phyloP scores from a whole-genome alignment of 2,113 vertebrate genomes.

The Channa argus region DNA sequence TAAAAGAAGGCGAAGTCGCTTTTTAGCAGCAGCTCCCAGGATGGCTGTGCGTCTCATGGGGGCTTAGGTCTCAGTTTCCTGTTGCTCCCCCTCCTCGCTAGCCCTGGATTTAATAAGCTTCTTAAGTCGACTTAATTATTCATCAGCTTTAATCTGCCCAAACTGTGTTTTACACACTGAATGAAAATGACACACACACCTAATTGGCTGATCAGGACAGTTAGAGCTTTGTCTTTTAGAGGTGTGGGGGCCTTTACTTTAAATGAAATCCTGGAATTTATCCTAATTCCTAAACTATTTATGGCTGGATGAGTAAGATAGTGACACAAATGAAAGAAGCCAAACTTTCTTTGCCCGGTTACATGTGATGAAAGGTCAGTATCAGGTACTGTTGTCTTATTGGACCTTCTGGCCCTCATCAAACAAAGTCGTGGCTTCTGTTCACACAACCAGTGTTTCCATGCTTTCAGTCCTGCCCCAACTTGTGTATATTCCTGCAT shows the following conservation, averaged over 20 bases:
- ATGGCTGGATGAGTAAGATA: not conserved
- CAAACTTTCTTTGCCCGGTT: too few relatives aligned
- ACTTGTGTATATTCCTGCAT: not conserved
- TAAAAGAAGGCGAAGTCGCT: constrained; percentile 9
- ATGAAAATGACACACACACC: constrained; percentile 20
- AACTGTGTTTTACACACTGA: constrained; percentile 33
- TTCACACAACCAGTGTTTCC: not conserved
- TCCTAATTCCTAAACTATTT: not conserved
- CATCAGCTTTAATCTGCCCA: constrained; percentile 68
- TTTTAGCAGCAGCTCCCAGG: constrained; percentile 26
- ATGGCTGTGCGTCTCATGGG: constrained; percentile 24
- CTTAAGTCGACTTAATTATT: constrained; percentile 78
- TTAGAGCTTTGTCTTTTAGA: not conserved
- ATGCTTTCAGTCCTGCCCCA: too few relatives aligned
- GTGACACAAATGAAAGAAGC: too few relatives aligned
- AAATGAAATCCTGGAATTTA: not conserved
- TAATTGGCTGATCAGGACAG: not conserved
- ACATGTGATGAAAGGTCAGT: too few relatives aligned
- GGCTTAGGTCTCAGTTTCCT: constrained; percentile 59
- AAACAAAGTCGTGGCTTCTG: not conserved
- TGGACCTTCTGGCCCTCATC: too few relatives aligned
- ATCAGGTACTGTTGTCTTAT: too few relatives aligned
- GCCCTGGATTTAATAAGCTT: constrained; percentile 71
- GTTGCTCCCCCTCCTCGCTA: constrained; percentile 49
- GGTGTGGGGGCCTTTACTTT: not conserved